Evolutionary conservation across 2,113 vertebrate genomes (phyloP), one percentile per base, ranked within the genome.

Genomic region (Pelobates fuscus): DNA sequence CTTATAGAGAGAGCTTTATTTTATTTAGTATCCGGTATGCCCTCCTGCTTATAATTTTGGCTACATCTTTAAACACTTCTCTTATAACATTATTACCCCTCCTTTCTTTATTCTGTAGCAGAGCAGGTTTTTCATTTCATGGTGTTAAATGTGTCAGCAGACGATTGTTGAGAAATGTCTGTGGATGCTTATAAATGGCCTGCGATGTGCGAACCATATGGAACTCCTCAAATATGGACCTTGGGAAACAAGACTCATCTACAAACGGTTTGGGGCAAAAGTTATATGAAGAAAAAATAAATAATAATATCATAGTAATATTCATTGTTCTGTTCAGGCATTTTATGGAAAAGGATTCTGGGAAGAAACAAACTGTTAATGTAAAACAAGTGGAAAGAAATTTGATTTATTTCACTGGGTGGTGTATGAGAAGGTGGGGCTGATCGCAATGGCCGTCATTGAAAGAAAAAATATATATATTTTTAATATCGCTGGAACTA

Each of bases 101-200:
- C 29, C 49, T n/a, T n/a, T n/a, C 14, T 60, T 27, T 52, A 62
- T 61, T 17, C 8, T 12, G 5, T 17, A 25, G 43, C 60, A n/a
- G 26, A 72, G 23, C 70, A 64, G 70, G 59, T 63, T 72, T 72
- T 72, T 63, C 70, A 52, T 72, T 72, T 72, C 44, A 63, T 20
- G 24, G 52, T 17, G 71, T 44, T 58, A 55, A 29, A 74, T 43
- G 61, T 64, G 71, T 55, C 61, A 72, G 60, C 59, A 46, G 59
- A 63, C 41, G 71, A 65, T 57, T 57, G 71, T 26, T 74, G 71
- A 74, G 71, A 57, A 74, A 74, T 57, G 62, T 21, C 41, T 54
- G 49, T 27, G 30, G 30, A 41, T 65, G 61, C 61, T 43, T 74
- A 58, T 74, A 74, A 74, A 55, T 65, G 65, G 62, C 71, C 71